These are phyloP conservation scores for Manduca sexta DNA, from an alignment of 1,140 invertebrate species.

Conservation along the genomic window DNA sequence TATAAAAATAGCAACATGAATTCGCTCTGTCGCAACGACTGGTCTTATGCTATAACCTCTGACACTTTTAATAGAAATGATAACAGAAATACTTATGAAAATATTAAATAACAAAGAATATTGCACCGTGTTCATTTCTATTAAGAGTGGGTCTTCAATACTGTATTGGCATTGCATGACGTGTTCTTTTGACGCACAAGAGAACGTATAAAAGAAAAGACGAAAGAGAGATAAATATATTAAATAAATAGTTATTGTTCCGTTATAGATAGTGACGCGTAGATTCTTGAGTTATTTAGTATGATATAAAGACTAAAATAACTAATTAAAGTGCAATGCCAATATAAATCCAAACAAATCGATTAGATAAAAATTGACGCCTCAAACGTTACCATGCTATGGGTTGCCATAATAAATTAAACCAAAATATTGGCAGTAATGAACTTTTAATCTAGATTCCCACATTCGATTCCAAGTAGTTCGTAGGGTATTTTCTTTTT, in stretches of 20 bases:
- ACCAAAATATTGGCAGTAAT: background rate
- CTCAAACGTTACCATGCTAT: constrained; percentile 15
- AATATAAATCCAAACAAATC: constrained; percentile 11
- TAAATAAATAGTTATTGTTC: no score
- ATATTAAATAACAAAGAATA: background rate
- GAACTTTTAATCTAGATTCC: no score
- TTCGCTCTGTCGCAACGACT: constrained; percentile 43
- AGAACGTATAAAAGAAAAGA: no score
- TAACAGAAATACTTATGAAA: background rate
- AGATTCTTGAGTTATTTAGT: no score
- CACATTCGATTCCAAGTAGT: no score
- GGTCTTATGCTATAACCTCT: constrained; percentile 24
- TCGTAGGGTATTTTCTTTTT: no score
- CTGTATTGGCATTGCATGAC: background rate
- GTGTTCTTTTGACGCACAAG: no score
- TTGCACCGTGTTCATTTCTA: background rate
- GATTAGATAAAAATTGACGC: constrained; percentile 16
- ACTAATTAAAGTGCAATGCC: constrained; percentile 8
- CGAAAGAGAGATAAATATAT: no score
- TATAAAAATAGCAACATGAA: constrained; percentile 41
- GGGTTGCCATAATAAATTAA: constrained; percentile 21
- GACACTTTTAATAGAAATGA: background rate
- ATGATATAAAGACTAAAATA: no score
- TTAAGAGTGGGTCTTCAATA: background rate
- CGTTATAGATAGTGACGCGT: no score